phyloP scores from a whole-genome alignment of 2,113 vertebrate species.

The Vireo altiloquus region DNA sequence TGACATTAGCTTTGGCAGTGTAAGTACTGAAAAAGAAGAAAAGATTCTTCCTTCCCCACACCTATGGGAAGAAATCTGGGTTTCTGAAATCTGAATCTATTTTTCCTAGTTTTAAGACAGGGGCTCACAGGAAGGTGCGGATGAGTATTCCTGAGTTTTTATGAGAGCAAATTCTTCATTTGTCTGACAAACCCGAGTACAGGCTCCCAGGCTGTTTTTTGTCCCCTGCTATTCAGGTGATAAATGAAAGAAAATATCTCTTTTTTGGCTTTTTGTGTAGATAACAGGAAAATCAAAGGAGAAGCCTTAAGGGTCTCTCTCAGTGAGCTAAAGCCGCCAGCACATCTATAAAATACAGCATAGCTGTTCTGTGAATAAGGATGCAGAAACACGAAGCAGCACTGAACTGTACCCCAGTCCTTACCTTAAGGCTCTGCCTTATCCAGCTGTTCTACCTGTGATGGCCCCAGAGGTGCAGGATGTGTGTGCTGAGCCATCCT shows the following conservation, averaged over 20 bases:
- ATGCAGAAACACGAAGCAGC: accelerated
- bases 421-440: not conserved
- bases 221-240: not conserved
- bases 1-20: not conserved
- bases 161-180: not conserved
- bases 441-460: accelerated
- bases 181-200: not conserved
- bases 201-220: not conserved
- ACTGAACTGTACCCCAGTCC: accelerated
- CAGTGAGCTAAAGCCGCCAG: not conserved
- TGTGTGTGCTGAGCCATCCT: accelerated
- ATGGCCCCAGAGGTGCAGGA: accelerated
- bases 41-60: not conserved
- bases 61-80: not conserved
- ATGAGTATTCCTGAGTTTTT: not conserved
- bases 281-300: not conserved
- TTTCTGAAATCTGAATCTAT: not conserved
- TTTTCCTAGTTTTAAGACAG: not conserved
- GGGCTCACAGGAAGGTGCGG: not conserved
- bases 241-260: not conserved
- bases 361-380: accelerated
- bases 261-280: not conserved
- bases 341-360: not conserved
- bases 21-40: not conserved
- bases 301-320: not conserved